Evolutionary conservation across 2,113 vertebrate genomes (phyloP), one percentile per base, ranked within the genome.

Genomic region (Hypanus sabinus): DNA sequence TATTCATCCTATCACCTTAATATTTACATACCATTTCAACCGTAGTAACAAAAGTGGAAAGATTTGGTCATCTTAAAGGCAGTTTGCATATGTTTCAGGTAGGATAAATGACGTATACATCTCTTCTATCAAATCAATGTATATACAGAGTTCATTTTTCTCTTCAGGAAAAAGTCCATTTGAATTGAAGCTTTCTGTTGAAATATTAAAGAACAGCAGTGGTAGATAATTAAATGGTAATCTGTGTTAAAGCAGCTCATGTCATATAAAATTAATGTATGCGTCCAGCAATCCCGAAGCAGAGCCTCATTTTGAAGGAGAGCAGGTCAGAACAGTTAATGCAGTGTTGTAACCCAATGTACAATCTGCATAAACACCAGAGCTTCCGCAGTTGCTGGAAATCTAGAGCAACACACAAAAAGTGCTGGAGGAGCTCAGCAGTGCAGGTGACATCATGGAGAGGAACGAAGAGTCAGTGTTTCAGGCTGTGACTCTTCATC

Each of bases 21-120:
- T 20, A 65, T 90, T 90, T 90, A 90, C 85, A 36, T 90, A 33
- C 85, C 57, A 90, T 33, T 90, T 65, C 65, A 90, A 8, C 57
- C 85, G 7, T 90, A 20, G 18, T 65, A 33, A 65, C 60, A 90
- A 65, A 65, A 90, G 62, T 90, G 85, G 57, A 90, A 90, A 65
- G 14, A 65, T 90, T 65, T 20, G 9, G 85, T 20, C 12, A n/a
- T 65, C 12, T n/a, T 90, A 20, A 62, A 90, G 18, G 6, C 57
- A n/a, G 85, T 90, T 90, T 65, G 85, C 60, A 33, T 65, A 68
- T 65, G 80, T 83, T 55, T 55, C 1, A 46, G 38, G 38, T 1
- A 55, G 38, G 38, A 11, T 27, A 14, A 90, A 88, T 65, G 60
- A n/a, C 10, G 5, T 87, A 9, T 30, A 27, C 46, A 55, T 83